Evolutionary conservation across 2,888 invertebrate species (phyloP).

Genomic region (Resseliella maxima): DNA sequence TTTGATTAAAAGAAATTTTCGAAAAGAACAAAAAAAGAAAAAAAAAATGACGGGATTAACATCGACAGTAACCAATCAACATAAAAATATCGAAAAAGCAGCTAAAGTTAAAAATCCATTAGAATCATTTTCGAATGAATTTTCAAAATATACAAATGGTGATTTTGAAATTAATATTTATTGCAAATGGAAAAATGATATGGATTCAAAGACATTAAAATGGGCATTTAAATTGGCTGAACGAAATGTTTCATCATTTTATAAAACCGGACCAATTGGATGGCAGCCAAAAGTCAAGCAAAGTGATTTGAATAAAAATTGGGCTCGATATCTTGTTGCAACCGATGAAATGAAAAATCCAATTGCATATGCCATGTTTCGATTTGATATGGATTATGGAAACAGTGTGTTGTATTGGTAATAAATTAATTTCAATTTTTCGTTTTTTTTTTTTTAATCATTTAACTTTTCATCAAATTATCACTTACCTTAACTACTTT

Average conservation of each 20-base stretch:
- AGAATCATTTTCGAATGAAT: constrained; percentile 61
- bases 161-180: constrained; percentile 58
- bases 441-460: constrained; percentile 44
- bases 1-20: no score
- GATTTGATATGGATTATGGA: constrained; percentile 79
- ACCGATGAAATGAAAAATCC: constrained; percentile 66
- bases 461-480: constrained; percentile 55
- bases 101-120: constrained; percentile 64
- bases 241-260: constrained; percentile 65
- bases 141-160: constrained; percentile 61
- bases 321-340: constrained; percentile 75
- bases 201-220: constrained; percentile 65
- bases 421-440: not conserved
- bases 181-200: constrained; percentile 64
- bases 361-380: constrained; percentile 79
- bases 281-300: constrained; percentile 76
- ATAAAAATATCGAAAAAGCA: constrained; percentile 65
- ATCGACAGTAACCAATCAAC: constrained; percentile 58
- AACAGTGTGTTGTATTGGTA: constrained; percentile 79
- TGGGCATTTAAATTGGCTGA: constrained; percentile 68
- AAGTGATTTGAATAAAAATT: constrained; percentile 74
- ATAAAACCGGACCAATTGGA: constrained; percentile 68
- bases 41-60: constrained; percentile 36
- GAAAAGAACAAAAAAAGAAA: not conserved
- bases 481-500: no score